phyloP scores from a whole-genome alignment of 2,888 invertebrate species.

The Hoplodrina blanda region DNA sequence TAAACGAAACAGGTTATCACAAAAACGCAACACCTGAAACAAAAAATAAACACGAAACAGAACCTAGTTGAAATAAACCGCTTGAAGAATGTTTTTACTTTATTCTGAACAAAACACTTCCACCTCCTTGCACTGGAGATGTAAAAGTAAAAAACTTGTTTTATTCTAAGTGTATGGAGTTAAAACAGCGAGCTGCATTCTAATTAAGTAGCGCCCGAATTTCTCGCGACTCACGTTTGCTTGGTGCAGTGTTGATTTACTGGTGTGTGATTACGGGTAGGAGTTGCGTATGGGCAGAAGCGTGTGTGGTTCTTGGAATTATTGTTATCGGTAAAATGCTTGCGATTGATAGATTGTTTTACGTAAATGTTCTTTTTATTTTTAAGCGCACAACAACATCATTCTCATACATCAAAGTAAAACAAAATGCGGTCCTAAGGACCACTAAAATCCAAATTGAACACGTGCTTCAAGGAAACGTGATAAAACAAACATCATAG shows the following conservation, averaged over 20 bases:
- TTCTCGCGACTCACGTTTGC: slow-evolving; percentile 48
- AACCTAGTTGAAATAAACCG: slow-evolving; percentile 38
- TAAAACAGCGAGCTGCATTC: slow-evolving; percentile 58
- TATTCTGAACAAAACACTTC: slow-evolving; percentile 33
- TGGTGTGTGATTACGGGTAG: slow-evolving; percentile 45
- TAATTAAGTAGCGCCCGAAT: slow-evolving; percentile 57
- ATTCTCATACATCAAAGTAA: background rate
- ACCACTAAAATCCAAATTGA: background rate
- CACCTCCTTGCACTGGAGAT: slow-evolving; percentile 32
- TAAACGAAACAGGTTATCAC: slow-evolving; percentile 37
- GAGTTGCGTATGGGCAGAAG: slow-evolving; percentile 7
- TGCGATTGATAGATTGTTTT: background rate
- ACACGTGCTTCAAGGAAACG: background rate
- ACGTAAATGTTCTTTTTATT: background rate
- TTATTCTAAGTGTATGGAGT: slow-evolving; percentile 42
- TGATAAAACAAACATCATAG: background rate
- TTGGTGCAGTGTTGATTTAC: slow-evolving; percentile 58
- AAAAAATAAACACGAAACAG: slow-evolving; percentile 19
- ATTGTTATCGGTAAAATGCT: slow-evolving; percentile 12
- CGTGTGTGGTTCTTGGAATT: slow-evolving; percentile 19
- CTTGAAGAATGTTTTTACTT: slow-evolving; percentile 47
- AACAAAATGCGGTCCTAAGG: background rate
- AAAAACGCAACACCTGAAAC: slow-evolving; percentile 44
- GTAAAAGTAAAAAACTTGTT: slow-evolving; percentile 27
- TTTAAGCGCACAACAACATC: background rate